These are phyloP conservation scores for Ectemnius continuus DNA, from an alignment of 2,888 invertebrate genomes.

Conservation along the genomic window DNA sequence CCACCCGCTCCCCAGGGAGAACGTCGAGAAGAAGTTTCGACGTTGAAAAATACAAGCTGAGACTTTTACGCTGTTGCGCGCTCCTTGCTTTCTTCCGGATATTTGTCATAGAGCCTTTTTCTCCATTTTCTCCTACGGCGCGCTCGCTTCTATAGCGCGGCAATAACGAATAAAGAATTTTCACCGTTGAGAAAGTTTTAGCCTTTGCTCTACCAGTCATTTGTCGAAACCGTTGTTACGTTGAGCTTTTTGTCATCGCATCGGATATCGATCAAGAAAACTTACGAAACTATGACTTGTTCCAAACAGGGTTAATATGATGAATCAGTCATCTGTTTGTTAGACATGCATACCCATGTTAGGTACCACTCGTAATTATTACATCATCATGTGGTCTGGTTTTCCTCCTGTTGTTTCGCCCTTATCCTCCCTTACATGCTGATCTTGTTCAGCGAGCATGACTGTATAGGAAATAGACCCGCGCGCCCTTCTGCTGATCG, in stretches of 20 bases:
- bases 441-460: not conserved
- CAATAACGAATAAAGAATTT: constrained; percentile 29
- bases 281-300: not conserved
- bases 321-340: not conserved
- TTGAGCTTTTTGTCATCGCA: not conserved
- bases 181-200: constrained; percentile 22
- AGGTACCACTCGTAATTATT: not conserved
- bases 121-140: not conserved
- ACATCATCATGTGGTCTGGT: constrained; percentile 13
- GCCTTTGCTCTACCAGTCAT: constrained; percentile 27
- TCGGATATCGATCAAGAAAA: not conserved
- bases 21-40: constrained; percentile 56
- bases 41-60: constrained; percentile 68
- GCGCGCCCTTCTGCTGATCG: constrained; percentile 19
- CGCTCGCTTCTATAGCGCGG: constrained; percentile 6
- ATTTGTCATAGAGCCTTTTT: constrained; percentile 48
- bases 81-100: constrained; percentile 34
- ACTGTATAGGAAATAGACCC: constrained; percentile 7
- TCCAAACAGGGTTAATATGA: not conserved
- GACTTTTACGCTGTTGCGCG: constrained; percentile 47
- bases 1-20: constrained; percentile 47
- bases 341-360: not conserved
- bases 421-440: not conserved
- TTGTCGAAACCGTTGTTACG: constrained; percentile 27
- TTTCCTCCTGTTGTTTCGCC: not conserved